Conservation (phyloP, 2,888 invertebrate species). For the Eupithecia centaureata region DNA sequence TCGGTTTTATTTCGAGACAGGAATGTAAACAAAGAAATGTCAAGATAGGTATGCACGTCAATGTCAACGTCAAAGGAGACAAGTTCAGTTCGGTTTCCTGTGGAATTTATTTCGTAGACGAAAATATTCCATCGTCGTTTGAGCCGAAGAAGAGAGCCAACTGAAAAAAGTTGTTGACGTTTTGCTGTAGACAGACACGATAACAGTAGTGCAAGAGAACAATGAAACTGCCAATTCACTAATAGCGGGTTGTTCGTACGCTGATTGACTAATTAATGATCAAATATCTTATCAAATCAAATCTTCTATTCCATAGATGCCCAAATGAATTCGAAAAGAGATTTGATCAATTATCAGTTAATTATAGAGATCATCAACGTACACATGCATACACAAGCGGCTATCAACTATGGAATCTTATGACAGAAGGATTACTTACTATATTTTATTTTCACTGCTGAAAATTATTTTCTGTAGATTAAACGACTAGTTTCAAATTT, state of each 20-base stretch:
- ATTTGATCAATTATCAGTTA: not conserved
- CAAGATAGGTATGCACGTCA: slow-evolving; percentile 11
- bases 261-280: not conserved
- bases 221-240: not conserved
- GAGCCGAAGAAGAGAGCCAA: not conserved
- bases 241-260: not conserved
- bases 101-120: slow-evolving; percentile 1
- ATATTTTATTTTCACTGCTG: not conserved
- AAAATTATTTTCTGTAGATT: not conserved
- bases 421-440: too few species aligned
- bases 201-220: not conserved
- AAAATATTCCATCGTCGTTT: slow-evolving; percentile 1
- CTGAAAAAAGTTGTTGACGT: not conserved
- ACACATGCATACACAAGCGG: not conserved
- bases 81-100: slow-evolving; percentile 7
- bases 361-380: not conserved
- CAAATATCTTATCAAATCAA: not conserved
- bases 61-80: slow-evolving; percentile 9
- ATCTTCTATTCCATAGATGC: not conserved
- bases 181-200: not conserved
- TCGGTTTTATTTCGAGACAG: slow-evolving; percentile 13
- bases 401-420: not conserved
- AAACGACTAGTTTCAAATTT: not conserved
- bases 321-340: not conserved
- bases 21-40: slow-evolving; percentile 14